A percentile compares a stretch with the other conserved stretches of the same genome.
These are phyloP conservation scores for Phycodurus eques DNA, from an alignment of 2,113 vertebrate genomes.

Conservation along the genomic window DNA sequence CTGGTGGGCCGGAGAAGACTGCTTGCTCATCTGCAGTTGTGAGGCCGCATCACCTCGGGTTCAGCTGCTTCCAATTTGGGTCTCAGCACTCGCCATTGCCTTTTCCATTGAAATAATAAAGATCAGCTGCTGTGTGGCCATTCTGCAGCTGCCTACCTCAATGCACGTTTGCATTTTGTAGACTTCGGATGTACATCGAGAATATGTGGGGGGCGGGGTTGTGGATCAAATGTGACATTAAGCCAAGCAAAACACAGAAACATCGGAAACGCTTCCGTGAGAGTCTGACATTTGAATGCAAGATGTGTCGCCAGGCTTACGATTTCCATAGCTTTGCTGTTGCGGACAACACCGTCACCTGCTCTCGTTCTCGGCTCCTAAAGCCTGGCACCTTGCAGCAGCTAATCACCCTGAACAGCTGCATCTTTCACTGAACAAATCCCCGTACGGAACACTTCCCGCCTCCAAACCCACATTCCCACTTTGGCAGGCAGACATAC, in stretches of 20 bases:
- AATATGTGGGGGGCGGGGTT: background rate
- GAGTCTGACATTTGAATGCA: constrained; percentile 6
- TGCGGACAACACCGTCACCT: constrained; percentile 47
- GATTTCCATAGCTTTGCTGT: constrained; percentile 15
- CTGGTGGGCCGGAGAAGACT: constrained; percentile 28
- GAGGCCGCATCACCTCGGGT: constrained; percentile 30
- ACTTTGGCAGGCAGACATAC: constrained; percentile 42
- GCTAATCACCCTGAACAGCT: constrained; percentile 66
- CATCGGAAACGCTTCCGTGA: constrained; percentile 26
- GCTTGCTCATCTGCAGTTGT: constrained; percentile 43
- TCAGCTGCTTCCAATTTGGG: constrained; percentile 65
- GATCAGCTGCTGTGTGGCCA: constrained; percentile 49
- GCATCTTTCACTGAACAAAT: constrained; percentile 64
- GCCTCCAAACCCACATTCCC: constrained; percentile 44
- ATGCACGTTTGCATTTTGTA: constrained; percentile 11
- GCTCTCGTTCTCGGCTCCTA: constrained; percentile 42
- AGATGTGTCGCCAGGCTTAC: constrained; percentile 15
- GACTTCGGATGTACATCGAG: constrained; percentile 11
- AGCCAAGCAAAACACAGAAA: constrained; percentile 21
- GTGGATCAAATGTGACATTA: constrained; percentile 19
- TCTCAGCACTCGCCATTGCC: constrained; percentile 38
- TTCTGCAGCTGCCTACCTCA: constrained; percentile 24
- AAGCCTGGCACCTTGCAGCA: constrained; percentile 50
- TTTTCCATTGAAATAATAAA: constrained; percentile 48
- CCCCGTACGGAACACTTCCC: constrained; percentile 38